Percentiles rank a stretch among this genome's conserved stretches.
Evolutionary conservation across 1,140 invertebrate species (phyloP).

Genomic region (Brachionus rubens): DNA sequence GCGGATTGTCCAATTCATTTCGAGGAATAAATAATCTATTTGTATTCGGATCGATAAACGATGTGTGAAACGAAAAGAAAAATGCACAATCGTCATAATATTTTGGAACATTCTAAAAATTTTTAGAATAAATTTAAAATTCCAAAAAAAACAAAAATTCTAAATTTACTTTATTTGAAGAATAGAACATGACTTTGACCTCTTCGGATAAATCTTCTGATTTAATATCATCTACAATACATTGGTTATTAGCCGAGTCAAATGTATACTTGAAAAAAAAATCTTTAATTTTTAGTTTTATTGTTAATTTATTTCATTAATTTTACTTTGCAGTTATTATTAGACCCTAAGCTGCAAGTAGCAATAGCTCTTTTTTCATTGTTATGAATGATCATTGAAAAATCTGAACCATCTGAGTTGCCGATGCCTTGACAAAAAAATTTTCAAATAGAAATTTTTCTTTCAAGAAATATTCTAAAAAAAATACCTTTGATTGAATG

Average conservation of each 20-base stretch:
- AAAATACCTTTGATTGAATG: constrained; percentile 56
- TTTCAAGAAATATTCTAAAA: no score
- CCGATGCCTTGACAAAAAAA: constrained; percentile 56
- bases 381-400: constrained; percentile 49
- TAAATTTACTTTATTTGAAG: constrained; percentile 47
- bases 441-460: no score
- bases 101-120: constrained; percentile 59
- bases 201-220: constrained; percentile 55
- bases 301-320: neutral
- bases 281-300: neutral
- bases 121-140: constrained; percentile 38
- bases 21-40: constrained; percentile 59
- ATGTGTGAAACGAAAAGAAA: constrained; percentile 65
- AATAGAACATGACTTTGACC: constrained; percentile 61
- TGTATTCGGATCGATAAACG: constrained; percentile 60
- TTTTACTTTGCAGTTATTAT: constrained; percentile 61
- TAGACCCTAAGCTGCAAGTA: constrained; percentile 57
- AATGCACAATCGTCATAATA: constrained; percentile 65
- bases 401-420: constrained; percentile 62
- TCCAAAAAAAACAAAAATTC: neutral
- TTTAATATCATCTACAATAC: constrained; percentile 52
- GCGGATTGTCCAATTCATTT: constrained; percentile 64
- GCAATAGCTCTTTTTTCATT: constrained; percentile 55
- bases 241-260: constrained; percentile 54
- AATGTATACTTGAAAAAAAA: constrained; percentile 50